Evolutionary conservation across 2,888 invertebrate genomes (phyloP).

Genomic region (Drosophila stalkeri): DNA sequence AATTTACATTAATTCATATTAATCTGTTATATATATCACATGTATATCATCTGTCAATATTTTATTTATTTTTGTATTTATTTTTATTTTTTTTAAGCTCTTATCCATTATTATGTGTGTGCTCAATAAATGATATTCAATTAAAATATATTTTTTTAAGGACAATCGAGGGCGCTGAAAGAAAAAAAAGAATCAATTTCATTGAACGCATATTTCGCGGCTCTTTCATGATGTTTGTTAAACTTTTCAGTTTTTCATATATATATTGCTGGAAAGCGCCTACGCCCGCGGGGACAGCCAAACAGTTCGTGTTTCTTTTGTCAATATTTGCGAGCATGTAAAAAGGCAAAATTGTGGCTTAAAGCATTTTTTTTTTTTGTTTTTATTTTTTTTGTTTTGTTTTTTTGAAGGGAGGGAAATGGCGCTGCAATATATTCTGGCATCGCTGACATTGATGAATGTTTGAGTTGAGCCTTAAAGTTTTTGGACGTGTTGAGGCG

Average conservation of each 20-base stretch:
- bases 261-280: background rate
- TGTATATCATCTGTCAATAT: background rate
- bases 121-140: background rate
- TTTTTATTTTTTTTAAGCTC: background rate
- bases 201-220: constrained; percentile 24
- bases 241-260: constrained; percentile 20
- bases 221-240: constrained; percentile 29
- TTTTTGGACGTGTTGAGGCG: constrained; percentile 25
- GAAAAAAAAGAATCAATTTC: constrained; percentile 25
- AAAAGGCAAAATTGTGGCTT: constrained; percentile 33
- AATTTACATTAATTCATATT: background rate
- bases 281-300: background rate
- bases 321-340: constrained; percentile 48
- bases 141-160: background rate
- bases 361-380: background rate
- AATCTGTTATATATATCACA: background rate
- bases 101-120: background rate
- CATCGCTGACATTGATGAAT: constrained; percentile 41
- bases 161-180: background rate
- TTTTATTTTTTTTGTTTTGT: too few relatives aligned
- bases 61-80: background rate
- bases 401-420: background rate
- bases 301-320: constrained; percentile 15
- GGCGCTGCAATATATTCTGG: constrained; percentile 19
- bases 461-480: constrained; percentile 35